Conservation (phyloP, 2,113 vertebrate species). For the Bubo bubo region DNA sequence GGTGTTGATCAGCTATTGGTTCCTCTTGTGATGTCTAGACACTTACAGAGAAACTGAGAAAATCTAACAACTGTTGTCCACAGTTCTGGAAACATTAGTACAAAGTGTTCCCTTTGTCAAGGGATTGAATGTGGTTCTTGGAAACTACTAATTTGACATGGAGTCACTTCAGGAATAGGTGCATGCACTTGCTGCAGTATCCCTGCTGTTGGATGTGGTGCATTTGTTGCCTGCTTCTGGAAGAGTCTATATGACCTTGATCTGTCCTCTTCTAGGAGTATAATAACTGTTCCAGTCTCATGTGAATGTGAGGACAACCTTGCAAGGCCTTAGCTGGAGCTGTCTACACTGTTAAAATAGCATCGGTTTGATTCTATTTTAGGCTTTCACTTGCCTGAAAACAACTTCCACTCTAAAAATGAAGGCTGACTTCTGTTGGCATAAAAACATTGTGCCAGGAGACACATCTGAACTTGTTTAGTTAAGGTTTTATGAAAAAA, state of each 20-base stretch:
- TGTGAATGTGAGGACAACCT: not conserved
- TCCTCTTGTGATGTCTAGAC: not conserved
- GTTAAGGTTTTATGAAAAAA: not conserved
- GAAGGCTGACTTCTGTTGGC: not conserved
- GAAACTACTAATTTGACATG: not conserved
- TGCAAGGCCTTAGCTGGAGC: not conserved
- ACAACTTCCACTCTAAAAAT: not conserved
- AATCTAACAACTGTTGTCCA: not conserved
- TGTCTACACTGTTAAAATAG: not conserved
- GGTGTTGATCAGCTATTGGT: not conserved
- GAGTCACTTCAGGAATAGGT: not conserved
- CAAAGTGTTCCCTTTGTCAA: not conserved
- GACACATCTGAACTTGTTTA: not conserved
- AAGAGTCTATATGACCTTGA: not conserved
- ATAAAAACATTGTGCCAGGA: not conserved
- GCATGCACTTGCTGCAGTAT: rapidly evolving
- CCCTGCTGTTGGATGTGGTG: not conserved
- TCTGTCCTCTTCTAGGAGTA: not conserved
- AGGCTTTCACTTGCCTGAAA: not conserved
- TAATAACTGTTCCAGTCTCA: not conserved
- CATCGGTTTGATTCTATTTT: constrained; percentile 4
- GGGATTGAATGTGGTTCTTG: not conserved
- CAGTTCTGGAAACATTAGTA: not conserved
- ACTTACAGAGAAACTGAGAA: not conserved
- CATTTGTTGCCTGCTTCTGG: not conserved